These are phyloP conservation scores for Pipistrellus nathusii DNA, from an alignment of 2,797 vertebrate species.

Conservation along the genomic window DNA sequence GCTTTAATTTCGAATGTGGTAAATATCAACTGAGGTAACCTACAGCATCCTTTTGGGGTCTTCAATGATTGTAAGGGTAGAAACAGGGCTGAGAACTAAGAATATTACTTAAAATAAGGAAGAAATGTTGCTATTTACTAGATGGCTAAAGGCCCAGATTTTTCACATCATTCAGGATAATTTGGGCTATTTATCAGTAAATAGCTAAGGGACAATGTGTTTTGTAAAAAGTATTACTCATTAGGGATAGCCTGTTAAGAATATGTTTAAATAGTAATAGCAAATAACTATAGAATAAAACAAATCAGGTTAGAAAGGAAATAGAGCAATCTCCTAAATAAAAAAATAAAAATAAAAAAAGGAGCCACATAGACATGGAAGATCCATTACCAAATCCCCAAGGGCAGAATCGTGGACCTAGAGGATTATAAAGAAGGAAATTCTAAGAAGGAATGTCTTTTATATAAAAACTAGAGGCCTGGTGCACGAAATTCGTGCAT, in stretches of 20 bases:
- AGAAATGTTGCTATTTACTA: not conserved
- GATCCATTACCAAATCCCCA: constrained; percentile 47
- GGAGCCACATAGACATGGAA: not conserved
- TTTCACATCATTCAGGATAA: not conserved
- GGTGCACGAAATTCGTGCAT: no score
- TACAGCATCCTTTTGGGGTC: not conserved
- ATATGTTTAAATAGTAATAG: constrained; percentile 69
- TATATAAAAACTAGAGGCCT: not conserved
- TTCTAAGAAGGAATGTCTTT: not conserved
- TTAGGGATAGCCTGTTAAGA: constrained; percentile 45
- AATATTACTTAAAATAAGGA: not conserved
- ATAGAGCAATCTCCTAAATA: constrained; percentile 39
- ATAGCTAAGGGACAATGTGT: not conserved
- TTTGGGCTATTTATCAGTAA: not conserved
- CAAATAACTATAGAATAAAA: constrained; percentile 43
- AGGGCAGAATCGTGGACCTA: constrained; percentile 10
- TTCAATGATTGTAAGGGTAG: not conserved
- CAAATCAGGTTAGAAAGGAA: constrained; percentile 34
- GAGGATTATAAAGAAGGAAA: constrained; percentile 42
- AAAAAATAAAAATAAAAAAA: not conserved
- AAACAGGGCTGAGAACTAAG: not conserved
- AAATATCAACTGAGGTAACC: not conserved
- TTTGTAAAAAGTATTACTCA: constrained; percentile 45
- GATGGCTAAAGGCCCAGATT: not conserved
- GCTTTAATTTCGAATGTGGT: not conserved